Percentiles rank a stretch among this genome's conserved stretches.
These are phyloP conservation scores for Bacillus rossius DNA, from an alignment of 1,140 invertebrate species.

Conservation along the genomic window DNA sequence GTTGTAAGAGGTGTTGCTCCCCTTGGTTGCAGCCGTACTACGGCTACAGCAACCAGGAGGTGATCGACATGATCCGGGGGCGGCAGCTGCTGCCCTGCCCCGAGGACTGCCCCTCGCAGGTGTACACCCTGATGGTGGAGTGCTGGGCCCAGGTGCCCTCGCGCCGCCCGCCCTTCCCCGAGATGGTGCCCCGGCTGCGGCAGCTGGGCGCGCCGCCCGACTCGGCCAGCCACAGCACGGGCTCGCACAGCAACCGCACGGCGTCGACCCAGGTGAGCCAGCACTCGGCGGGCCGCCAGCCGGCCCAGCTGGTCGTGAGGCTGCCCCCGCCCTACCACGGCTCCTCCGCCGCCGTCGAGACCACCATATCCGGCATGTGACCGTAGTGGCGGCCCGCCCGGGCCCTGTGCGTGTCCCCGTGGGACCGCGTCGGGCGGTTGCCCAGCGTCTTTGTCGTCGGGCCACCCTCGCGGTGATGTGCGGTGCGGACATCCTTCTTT, in stretches of 20 bases:
- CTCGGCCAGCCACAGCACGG: conserved; percentile 2
- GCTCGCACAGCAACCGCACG: background rate
- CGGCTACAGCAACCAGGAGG: conserved; percentile 94
- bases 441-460: no score
- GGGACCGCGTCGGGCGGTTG: no score
- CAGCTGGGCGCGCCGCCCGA: conserved; percentile 55
- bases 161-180: conserved; percentile 82
- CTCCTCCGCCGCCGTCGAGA: conserved; percentile 1
- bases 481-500: no score
- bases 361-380: conserved; percentile 13
- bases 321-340: conserved; percentile 14
- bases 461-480: no score
- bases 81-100: conserved; percentile 91
- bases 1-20: background rate
- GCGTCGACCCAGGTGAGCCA: background rate
- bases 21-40: conserved; percentile 69
- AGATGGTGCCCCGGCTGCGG: conserved; percentile 68
- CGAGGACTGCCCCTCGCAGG: conserved; percentile 82
- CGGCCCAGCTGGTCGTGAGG: conserved; percentile 14
- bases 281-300: background rate
- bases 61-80: conserved; percentile 93
- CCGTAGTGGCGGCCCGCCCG: no score
- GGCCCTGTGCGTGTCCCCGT: no score
- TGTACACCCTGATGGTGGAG: conserved; percentile 93
- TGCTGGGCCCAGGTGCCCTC: conserved; percentile 94